phyloP scores from a whole-genome alignment of 2,797 vertebrate genomes.

The Propithecus deckenii region DNA sequence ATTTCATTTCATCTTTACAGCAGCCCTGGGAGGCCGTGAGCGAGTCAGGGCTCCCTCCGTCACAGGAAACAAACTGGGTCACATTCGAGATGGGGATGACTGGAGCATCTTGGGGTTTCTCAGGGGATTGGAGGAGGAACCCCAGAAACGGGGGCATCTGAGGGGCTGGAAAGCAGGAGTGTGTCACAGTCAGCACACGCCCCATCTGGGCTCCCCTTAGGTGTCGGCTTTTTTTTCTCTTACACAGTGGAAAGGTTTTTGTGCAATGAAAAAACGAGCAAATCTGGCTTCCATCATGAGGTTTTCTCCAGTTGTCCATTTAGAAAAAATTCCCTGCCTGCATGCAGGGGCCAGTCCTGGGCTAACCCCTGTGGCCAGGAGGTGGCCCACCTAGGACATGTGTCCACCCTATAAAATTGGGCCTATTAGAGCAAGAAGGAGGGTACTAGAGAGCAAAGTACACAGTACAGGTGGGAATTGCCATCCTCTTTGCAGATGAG shows the following conservation, averaged over 20 bases:
- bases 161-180: not conserved
- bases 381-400: too few species aligned
- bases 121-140: not conserved
- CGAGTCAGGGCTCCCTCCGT: not conserved
- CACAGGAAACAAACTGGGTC: not conserved
- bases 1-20: not conserved
- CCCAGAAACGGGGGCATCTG: not conserved
- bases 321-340: too few species aligned
- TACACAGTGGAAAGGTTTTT: not conserved
- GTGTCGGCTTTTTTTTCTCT: too few species aligned
- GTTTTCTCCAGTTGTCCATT: not conserved
- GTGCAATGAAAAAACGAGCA: too few species aligned
- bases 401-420: not conserved
- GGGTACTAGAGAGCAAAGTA: not conserved
- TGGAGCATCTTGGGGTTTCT: not conserved
- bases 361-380: not conserved
- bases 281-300: not conserved
- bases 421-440: not conserved
- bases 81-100: not conserved
- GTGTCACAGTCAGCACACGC: not conserved
- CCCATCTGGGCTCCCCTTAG: not conserved
- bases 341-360: not conserved
- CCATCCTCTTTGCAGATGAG: too few species aligned
- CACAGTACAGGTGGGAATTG: fast-evolving
- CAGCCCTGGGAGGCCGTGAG: not conserved